Percentiles rank a stretch among this genome's conserved stretches.
Conservation (phyloP, 2,797 vertebrate genomes). For the Sandelia bainsii region DNA sequence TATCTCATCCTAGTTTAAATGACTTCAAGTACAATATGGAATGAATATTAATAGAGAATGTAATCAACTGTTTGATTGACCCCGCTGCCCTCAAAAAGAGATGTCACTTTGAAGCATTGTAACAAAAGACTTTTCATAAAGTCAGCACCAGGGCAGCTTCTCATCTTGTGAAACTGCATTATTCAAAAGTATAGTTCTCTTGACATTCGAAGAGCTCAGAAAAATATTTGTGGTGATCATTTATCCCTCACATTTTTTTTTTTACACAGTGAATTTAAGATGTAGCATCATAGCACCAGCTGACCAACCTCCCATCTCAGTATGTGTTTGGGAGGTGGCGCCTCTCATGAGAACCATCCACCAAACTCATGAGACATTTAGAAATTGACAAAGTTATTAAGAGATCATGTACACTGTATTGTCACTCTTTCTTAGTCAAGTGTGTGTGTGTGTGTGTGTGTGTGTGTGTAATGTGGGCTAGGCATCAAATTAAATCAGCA, state of each 20-base stretch:
- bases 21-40: slow-evolving; percentile 82
- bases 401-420: slow-evolving; percentile 60
- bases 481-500: slow-evolving; percentile 36
- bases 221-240: slow-evolving; percentile 68
- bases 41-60: slow-evolving; percentile 65
- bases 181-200: slow-evolving; percentile 72
- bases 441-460: slow-evolving; percentile 38
- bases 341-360: slow-evolving; percentile 45
- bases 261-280: slow-evolving; percentile 81
- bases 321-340: slow-evolving; percentile 27
- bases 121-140: slow-evolving; percentile 73
- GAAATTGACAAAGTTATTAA: slow-evolving; percentile 71
- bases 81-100: slow-evolving; percentile 54
- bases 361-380: slow-evolving; percentile 62
- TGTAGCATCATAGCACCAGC: slow-evolving; percentile 80
- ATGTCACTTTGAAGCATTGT: slow-evolving; percentile 68
- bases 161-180: slow-evolving; percentile 63
- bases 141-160: slow-evolving; percentile 84
- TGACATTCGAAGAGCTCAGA: slow-evolving; percentile 77
- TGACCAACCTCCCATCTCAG: slow-evolving; percentile 30
- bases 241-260: slow-evolving; percentile 53
- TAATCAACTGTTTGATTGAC: slow-evolving; percentile 71
- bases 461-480: slow-evolving; percentile 55
- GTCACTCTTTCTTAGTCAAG: slow-evolving; percentile 70
- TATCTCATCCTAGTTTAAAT: slow-evolving; percentile 72